A percentile compares a stretch with the other conserved stretches of the same genome.
Evolutionary conservation across 2,797 vertebrate species (phyloP).

Genomic region (Paramormyrops hopkinsi): DNA sequence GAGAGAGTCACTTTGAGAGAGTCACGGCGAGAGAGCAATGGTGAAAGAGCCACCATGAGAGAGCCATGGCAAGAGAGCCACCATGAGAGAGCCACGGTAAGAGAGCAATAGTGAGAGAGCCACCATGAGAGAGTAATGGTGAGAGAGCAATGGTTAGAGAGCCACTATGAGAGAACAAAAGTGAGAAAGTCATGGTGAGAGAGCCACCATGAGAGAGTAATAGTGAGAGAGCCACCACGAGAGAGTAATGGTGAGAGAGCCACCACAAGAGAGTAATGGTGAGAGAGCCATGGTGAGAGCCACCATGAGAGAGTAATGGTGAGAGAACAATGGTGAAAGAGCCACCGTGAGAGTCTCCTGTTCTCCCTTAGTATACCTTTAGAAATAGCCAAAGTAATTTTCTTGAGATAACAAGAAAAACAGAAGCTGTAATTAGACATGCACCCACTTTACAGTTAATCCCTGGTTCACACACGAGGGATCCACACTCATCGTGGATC

Average conservation of each 20-base stretch:
- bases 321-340: background rate
- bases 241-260: too few relatives aligned
- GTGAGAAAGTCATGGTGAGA: too few relatives aligned
- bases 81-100: rapidly evolving
- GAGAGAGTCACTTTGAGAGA: too few relatives aligned
- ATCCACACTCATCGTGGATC: background rate
- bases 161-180: rapidly evolving
- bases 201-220: too few relatives aligned
- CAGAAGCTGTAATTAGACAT: background rate
- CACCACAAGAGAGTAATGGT: too few relatives aligned
- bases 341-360: background rate
- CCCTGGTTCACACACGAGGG: background rate
- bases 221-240: rapidly evolving
- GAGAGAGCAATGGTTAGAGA: too few relatives aligned
- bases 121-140: too few relatives aligned
- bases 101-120: too few relatives aligned
- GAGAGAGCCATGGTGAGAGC: background rate
- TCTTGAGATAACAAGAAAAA: background rate
- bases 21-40: too few relatives aligned
- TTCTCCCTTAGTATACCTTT: background rate
- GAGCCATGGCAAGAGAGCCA: too few relatives aligned
- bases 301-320: too few relatives aligned
- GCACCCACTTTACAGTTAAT: background rate
- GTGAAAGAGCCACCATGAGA: too few relatives aligned
- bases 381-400: background rate